Percentiles rank a stretch among this genome's conserved stretches.
phyloP scores from a whole-genome alignment of 2,888 invertebrate species.

The Leistus spinibarbis region DNA sequence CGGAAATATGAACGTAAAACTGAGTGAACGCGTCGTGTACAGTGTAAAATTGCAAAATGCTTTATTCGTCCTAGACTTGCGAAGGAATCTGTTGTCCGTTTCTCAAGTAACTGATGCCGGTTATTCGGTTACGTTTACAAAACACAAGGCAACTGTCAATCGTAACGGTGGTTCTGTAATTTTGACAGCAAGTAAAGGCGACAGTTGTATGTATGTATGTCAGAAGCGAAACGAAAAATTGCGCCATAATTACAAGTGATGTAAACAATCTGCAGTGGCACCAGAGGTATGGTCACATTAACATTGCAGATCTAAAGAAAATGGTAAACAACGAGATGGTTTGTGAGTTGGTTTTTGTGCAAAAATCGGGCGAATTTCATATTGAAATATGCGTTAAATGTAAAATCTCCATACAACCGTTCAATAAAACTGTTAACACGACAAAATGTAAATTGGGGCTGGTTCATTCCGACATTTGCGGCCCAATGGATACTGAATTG shows the following conservation, averaged over 20 bases:
- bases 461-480: constrained; percentile 44
- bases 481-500: constrained; percentile 44
- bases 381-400: constrained; percentile 38
- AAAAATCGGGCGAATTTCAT: constrained; percentile 1
- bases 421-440: constrained; percentile 30
- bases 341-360: constrained; percentile 27
- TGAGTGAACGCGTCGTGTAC: not conserved
- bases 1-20: not conserved
- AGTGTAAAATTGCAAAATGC: not conserved
- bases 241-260: constrained; percentile 1
- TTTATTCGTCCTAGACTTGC: constrained; percentile 40
- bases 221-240: constrained; percentile 13
- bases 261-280: constrained; percentile 41
- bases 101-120: constrained; percentile 42
- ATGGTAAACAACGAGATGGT: constrained; percentile 40
- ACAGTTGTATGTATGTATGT: constrained; percentile 19
- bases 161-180: constrained; percentile 38
- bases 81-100: constrained; percentile 44
- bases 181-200: constrained; percentile 11
- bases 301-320: constrained; percentile 41
- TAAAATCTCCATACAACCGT: constrained; percentile 42
- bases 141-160: constrained; percentile 39
- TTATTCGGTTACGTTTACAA: constrained; percentile 42
- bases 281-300: constrained; percentile 42
- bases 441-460: constrained; percentile 37